Evolutionary conservation across 2,797 vertebrate genomes (phyloP), one percentile per base, ranked within the genome.

Genomic region (Protosalanx chinensis): DNA sequence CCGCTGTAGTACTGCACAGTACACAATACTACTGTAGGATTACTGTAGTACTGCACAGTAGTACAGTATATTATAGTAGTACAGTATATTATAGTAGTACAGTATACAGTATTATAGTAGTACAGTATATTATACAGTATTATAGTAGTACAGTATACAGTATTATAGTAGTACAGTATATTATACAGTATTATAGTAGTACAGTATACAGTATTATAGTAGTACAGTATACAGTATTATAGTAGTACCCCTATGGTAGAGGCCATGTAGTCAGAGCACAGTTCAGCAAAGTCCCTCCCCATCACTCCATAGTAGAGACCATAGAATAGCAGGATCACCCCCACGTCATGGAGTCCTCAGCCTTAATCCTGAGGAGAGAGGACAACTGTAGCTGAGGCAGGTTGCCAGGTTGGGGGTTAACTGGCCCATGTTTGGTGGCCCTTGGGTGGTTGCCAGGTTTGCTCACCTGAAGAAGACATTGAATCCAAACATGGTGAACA

Each of bases 211-310:
- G n/a, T n/a, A n/a, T 58, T 58, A 20, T 58, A 58, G n/a, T 82
- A 84, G 78, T 84, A 75, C 13, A 15, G n/a, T 30, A 13, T 13
- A 59, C n/a, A n/a, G n/a, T 58, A 20, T 58, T n/a, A 58, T 23
- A 58, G n/a, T n/a, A n/a, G 32, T 33, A 99, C 98, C 88, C 98
- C 98, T 27, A 99, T 93, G 0, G 98, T 99, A 0, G 98, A 98
- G 1, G 98, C 98, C 98, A 99, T 99, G 87, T 96, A 98, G 84
- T 99, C 98, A 0, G 97, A 97, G 84, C 98, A 99, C 95, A 99
- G 98, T 87, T 99, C 98, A 0, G 98, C 98, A 83, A 99, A 99
- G 89, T 99, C 98, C 35, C 97, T 89, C 64, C 98, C 97, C 3
- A 99, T 90, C 12, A 99, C 97, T 2, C 98, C 98, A 0, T 99